Conservation (phyloP, 2,113 vertebrate species). For the Poeciliopsis prolifica region DNA sequence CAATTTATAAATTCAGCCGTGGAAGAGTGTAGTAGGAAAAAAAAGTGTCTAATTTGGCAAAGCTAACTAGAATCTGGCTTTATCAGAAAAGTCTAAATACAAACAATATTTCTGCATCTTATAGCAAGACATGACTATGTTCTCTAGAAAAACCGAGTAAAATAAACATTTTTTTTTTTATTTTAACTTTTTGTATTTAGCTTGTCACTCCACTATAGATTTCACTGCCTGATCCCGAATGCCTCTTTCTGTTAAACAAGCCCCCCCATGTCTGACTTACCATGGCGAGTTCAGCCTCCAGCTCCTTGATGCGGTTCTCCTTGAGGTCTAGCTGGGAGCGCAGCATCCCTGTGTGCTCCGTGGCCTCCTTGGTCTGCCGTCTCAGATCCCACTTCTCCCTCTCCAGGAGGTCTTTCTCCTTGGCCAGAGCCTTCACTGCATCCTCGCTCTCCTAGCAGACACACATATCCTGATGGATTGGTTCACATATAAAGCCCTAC, state of each 20-base stretch:
- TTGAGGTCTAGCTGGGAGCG: slow-evolving; percentile 96
- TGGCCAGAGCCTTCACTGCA: slow-evolving; percentile 92
- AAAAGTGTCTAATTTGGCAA: background rate
- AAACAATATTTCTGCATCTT: background rate
- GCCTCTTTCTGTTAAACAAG: background rate
- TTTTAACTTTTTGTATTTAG: background rate
- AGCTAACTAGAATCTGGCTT: background rate
- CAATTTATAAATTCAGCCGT: background rate
- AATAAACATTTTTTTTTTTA: background rate
- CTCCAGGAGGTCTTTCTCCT: slow-evolving; percentile 96
- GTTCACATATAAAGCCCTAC: slow-evolving; percentile 22
- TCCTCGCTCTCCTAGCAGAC: slow-evolving; percentile 93
- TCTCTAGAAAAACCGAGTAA: background rate
- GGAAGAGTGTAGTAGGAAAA: background rate
- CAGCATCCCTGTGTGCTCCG: slow-evolving; percentile 89
- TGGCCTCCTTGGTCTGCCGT: slow-evolving; percentile 96
- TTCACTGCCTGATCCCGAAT: background rate
- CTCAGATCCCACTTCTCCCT: slow-evolving; percentile 98
- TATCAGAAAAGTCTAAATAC: background rate
- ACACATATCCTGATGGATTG: slow-evolving; percentile 59
- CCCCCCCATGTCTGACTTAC: slow-evolving; percentile 77
- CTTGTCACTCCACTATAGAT: background rate
- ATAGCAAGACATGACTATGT: background rate
- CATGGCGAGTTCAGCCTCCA: slow-evolving; percentile 98
- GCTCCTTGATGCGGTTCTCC: slow-evolving; percentile 98